These are phyloP conservation scores for Spilosoma lubricipeda DNA, from an alignment of 2,888 invertebrate species.

Conservation along the genomic window DNA sequence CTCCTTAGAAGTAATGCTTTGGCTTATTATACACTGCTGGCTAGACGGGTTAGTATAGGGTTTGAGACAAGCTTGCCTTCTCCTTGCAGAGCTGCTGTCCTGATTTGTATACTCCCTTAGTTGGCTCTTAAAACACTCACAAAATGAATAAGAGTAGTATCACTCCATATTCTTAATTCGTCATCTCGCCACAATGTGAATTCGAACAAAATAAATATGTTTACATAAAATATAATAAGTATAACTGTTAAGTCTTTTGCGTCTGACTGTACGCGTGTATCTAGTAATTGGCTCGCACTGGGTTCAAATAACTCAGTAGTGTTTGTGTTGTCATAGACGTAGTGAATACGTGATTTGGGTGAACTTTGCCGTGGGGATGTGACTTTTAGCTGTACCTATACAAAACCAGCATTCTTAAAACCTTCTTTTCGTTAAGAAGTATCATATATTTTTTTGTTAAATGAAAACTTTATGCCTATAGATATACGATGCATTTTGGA, in stretches of 20 bases:
- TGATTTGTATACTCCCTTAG: too few relatives aligned
- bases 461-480: not conserved
- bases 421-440: not conserved
- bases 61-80: too few relatives aligned
- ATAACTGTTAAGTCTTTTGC: not conserved
- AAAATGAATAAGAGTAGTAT: too few relatives aligned
- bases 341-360: constrained; percentile 11
- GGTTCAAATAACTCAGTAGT: constrained; percentile 39
- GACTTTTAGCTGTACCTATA: constrained; percentile 2
- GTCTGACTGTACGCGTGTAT: constrained; percentile 19
- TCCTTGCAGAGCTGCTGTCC: too few relatives aligned
- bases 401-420: not conserved
- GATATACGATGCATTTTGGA: not conserved
- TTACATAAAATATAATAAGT: not conserved
- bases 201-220: not conserved
- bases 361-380: constrained; percentile 1
- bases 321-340: constrained; percentile 17
- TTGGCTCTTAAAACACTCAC: too few relatives aligned
- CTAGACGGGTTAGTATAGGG: too few relatives aligned
- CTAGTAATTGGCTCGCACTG: constrained; percentile 24
- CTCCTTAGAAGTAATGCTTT: too few relatives aligned
- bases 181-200: too few relatives aligned
- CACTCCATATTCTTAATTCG: too few relatives aligned
- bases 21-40: too few relatives aligned
- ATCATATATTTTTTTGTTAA: not conserved